Evolutionary conservation across 1,140 invertebrate species (phyloP).

Genomic region (Pachyrhynchus sulphureomaculatus): DNA sequence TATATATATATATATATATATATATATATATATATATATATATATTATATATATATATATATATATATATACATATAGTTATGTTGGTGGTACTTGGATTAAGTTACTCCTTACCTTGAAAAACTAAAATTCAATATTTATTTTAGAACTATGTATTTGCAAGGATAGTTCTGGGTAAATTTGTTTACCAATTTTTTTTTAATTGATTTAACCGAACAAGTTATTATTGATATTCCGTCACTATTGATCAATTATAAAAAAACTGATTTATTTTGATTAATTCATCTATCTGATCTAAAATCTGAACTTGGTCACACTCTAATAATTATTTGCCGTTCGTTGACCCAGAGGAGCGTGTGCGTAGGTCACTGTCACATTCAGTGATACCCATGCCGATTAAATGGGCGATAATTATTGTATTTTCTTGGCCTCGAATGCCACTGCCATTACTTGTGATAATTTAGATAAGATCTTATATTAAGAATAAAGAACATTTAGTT

Average conservation of each 20-base stretch:
- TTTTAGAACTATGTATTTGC: no score
- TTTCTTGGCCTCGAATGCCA: slow-evolving; percentile 20
- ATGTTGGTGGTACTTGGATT: no score
- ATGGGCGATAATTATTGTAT: slow-evolving; percentile 15
- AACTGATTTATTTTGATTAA: not conserved
- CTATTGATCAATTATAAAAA: not conserved
- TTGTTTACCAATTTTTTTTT: no score
- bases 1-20: no score
- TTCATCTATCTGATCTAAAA: not conserved
- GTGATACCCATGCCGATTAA: slow-evolving; percentile 11
- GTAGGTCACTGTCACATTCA: slow-evolving; percentile 14
- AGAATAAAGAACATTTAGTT: slow-evolving; percentile 11
- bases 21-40: no score
- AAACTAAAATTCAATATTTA: no score
- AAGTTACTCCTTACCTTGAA: no score
- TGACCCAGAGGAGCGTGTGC: not conserved
- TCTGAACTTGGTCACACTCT: not conserved
- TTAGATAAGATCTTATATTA: slow-evolving; percentile 16
- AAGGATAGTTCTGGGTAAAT: no score
- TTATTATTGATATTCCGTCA: no score
- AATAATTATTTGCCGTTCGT: not conserved
- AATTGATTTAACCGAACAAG: no score
- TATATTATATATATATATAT: no score
- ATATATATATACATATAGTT: no score
- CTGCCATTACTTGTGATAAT: slow-evolving; percentile 13